Percentiles rank a stretch among this genome's conserved stretches.
These are phyloP conservation scores for Acronicta alni DNA, from an alignment of 2,888 invertebrate genomes.

Conservation along the genomic window DNA sequence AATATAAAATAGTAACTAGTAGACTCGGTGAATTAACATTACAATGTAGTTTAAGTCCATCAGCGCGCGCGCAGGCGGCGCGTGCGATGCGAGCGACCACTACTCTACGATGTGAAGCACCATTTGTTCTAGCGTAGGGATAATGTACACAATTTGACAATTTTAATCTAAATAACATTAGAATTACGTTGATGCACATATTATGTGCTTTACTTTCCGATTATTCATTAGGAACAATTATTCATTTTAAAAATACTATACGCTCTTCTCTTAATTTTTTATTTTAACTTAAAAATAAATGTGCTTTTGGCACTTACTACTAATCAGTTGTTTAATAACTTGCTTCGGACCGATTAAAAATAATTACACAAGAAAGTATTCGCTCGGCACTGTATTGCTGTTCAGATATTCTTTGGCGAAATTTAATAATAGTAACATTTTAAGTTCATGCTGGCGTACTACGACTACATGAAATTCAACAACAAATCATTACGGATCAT, in stretches of 20 bases:
- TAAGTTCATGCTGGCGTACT: constrained; percentile 52
- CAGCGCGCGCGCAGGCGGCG: constrained; percentile 54
- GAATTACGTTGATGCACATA: constrained; percentile 80
- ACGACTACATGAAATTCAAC: constrained; percentile 50
- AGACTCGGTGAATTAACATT: constrained; percentile 84
- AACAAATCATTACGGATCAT: constrained; percentile 43
- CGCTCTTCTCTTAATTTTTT: constrained; percentile 77
- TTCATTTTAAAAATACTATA: constrained; percentile 86
- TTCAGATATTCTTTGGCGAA: constrained; percentile 78
- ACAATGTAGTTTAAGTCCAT: constrained; percentile 64
- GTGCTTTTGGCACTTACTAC: constrained; percentile 86
- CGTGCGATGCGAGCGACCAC: constrained; percentile 64
- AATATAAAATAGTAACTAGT: constrained; percentile 87
- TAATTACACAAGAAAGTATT: constrained; percentile 53
- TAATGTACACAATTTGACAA: constrained; percentile 87
- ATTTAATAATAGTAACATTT: constrained; percentile 53
- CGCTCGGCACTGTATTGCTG: constrained; percentile 56
- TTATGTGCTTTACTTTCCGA: constrained; percentile 79
- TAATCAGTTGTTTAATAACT: constrained; percentile 68
- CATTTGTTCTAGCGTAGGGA: constrained; percentile 89
- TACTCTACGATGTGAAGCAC: constrained; percentile 88
- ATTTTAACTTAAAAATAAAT: constrained; percentile 78
- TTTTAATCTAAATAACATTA: constrained; percentile 85
- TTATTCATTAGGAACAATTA: constrained; percentile 88
- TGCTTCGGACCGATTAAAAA: constrained; percentile 51